phyloP scores from a whole-genome alignment of 1,140 invertebrate species.

The Monomorium pharaonis region DNA sequence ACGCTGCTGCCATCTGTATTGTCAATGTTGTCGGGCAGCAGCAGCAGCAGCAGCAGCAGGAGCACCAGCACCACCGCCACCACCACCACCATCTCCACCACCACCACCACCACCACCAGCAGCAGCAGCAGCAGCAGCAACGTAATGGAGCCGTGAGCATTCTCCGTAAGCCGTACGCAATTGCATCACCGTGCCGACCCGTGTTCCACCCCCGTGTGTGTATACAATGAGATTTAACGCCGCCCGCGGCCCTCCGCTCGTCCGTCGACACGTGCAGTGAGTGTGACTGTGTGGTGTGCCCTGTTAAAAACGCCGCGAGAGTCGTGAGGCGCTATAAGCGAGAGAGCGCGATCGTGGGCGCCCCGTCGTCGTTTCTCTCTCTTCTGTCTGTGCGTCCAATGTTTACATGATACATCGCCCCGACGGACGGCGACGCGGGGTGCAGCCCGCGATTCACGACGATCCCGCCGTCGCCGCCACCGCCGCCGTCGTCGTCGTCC shows the following conservation, averaged over 20 bases:
- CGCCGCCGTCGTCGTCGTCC: not conserved
- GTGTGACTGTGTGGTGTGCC: conserved; percentile 48
- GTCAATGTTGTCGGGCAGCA: conserved; percentile 88
- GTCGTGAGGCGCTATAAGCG: not conserved
- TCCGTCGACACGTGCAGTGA: conserved; percentile 71
- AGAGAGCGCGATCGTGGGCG: conserved; percentile 19
- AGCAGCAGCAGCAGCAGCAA: conserved; percentile 76
- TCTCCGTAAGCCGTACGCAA: conserved; percentile 69
- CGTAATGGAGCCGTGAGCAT: conserved; percentile 85
- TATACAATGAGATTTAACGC: conserved; percentile 73
- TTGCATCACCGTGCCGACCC: conserved; percentile 54
- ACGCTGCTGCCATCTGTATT: conserved; percentile 88
- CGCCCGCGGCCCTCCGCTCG: conserved; percentile 61
- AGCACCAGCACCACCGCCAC: too few relatives aligned
- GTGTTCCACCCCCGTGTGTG: conserved; percentile 23
- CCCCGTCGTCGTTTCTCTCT: conserved; percentile 42
- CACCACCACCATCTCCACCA: too few relatives aligned
- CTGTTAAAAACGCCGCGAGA: conserved; percentile 23
- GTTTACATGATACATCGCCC: conserved; percentile 83
- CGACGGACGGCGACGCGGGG: conserved; percentile 57
- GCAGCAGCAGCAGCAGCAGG: conserved; percentile 77
- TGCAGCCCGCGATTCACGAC: not conserved
- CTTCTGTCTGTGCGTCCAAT: conserved; percentile 74
- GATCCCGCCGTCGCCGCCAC: not conserved
- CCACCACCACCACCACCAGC: too few relatives aligned